Evolutionary conservation across 2,113 vertebrate genomes (phyloP), one percentile per base, ranked within the genome.

Genomic region (Craseonycteris thonglongyai): DNA sequence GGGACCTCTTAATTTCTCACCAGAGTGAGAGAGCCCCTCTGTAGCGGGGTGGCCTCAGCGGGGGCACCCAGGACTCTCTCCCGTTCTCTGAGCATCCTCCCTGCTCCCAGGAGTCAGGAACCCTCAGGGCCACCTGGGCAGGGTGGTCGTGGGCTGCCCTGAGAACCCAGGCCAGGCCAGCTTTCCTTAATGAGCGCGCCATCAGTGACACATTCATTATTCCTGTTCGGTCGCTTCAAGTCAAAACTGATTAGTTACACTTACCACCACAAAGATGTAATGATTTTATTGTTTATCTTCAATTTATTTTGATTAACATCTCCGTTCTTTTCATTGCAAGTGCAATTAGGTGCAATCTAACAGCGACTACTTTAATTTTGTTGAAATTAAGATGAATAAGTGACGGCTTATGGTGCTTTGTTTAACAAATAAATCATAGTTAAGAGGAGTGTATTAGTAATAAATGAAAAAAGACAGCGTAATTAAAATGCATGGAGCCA

Each of bases 251-350:
- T 99, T 98, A 99, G 98, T 99, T 99, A 98, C 98, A 99, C 98
- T 98, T 98, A 98, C 97, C 96, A 95, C 98, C 68, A 97, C 98
- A 98, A 98, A 99, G 98, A 99, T 98, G 98, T 98, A 99, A 99
- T 99, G 98, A 99, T 99, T 98, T 98, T 99, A 99, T 99, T 99
- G 98, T 99, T 99, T 99, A 98, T 99, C 98, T 99, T 98, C 98
- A 98, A 99, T 99, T 99, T 98, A 99, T 98, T 99, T 98, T 99
- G 98, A 99, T 99, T 98, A 99, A 99, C 98, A 98, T 98, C 98
- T 98, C 97, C 95, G 97, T 98, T 98, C 98, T 98, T 98, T 98
- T 98, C 98, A 98, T 98, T 98, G 98, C 98, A 95, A 98, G 98
- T 97, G 98, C 98, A 99, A 99, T 99, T 99, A 99, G 98, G 98